Conservation (phyloP, 2,797 vertebrate species). For the Pangasius krempfi region DNA sequence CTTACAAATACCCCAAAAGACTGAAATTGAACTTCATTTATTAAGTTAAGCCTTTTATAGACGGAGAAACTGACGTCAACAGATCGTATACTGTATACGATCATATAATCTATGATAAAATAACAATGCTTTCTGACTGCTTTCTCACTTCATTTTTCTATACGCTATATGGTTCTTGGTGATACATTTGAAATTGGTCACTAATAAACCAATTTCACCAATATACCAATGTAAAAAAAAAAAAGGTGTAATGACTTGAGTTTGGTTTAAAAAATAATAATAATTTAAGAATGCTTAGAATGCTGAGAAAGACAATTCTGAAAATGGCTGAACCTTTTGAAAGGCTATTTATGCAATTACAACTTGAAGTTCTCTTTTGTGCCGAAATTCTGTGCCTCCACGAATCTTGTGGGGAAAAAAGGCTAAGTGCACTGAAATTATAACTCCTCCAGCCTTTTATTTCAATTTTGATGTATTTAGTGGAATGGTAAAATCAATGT, state of each 20-base stretch:
- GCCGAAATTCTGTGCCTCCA: conserved; percentile 33
- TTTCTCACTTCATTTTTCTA: not conserved
- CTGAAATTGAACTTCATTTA: not conserved
- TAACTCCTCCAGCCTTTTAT: conserved; percentile 43
- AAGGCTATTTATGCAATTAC: conserved; percentile 49
- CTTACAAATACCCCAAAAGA: not conserved
- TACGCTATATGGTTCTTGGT: not conserved
- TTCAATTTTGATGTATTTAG: conserved; percentile 19
- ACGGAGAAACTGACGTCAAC: not conserved
- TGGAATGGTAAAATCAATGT: conserved; percentile 31
- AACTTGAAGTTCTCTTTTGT: conserved; percentile 40
- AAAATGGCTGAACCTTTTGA: conserved; percentile 43
- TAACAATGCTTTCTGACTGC: not conserved
- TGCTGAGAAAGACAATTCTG: conserved; percentile 10
- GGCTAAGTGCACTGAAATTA: conserved; percentile 42
- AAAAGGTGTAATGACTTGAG: not conserved
- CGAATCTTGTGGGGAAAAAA: not conserved
- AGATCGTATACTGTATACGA: not conserved
- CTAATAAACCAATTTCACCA: not conserved
- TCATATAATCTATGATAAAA: not conserved
- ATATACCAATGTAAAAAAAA: not conserved
- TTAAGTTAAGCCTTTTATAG: not conserved
- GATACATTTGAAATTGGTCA: not conserved
- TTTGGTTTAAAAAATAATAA: not conserved
- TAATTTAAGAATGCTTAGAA: not conserved